Evolutionary conservation across 2,888 invertebrate genomes (phyloP).

Genomic region (Chromoteleia sp.): DNA sequence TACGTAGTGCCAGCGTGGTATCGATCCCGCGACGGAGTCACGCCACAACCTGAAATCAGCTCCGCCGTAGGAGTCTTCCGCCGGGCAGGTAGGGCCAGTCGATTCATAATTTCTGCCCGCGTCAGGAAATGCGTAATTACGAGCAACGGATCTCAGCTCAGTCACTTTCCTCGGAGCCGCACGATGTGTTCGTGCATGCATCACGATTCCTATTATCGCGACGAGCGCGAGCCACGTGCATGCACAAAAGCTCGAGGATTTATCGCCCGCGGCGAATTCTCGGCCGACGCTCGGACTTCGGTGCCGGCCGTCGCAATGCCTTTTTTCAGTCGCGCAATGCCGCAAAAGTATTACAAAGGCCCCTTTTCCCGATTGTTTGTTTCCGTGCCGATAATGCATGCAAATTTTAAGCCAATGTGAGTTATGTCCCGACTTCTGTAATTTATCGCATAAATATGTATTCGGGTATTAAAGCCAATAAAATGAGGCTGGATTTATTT

Average conservation of each 20-base stretch:
- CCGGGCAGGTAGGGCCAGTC: slow-evolving; percentile 63
- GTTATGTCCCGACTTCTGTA: slow-evolving; percentile 32
- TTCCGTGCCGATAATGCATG: slow-evolving; percentile 61
- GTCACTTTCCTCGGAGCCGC: slow-evolving; percentile 65
- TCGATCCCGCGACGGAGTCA: slow-evolving; percentile 80
- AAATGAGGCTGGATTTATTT: slow-evolving; percentile 26
- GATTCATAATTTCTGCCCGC: slow-evolving; percentile 68
- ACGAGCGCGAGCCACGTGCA: slow-evolving; percentile 43
- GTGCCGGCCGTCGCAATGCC: slow-evolving; percentile 9
- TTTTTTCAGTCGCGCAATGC: slow-evolving; percentile 35
- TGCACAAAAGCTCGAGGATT: slow-evolving; percentile 47
- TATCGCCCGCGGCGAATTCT: slow-evolving; percentile 55
- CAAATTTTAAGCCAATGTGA: slow-evolving; percentile 34
- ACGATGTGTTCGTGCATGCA: slow-evolving; percentile 62
- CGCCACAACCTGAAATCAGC: slow-evolving; percentile 76
- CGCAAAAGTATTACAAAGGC: slow-evolving; percentile 46
- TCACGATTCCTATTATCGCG: slow-evolving; percentile 51
- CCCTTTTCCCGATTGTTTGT: slow-evolving; percentile 52
- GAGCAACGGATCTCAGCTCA: slow-evolving; percentile 67
- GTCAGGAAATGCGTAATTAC: slow-evolving; percentile 71
- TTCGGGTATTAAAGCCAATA: slow-evolving; percentile 41
- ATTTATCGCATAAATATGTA: slow-evolving; percentile 57
- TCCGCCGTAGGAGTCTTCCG: slow-evolving; percentile 70
- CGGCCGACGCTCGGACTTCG: slow-evolving; percentile 4
- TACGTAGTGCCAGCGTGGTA: slow-evolving; percentile 72